phyloP scores from a whole-genome alignment of 2,888 invertebrate species.

The Kryphioiulus occultus region DNA sequence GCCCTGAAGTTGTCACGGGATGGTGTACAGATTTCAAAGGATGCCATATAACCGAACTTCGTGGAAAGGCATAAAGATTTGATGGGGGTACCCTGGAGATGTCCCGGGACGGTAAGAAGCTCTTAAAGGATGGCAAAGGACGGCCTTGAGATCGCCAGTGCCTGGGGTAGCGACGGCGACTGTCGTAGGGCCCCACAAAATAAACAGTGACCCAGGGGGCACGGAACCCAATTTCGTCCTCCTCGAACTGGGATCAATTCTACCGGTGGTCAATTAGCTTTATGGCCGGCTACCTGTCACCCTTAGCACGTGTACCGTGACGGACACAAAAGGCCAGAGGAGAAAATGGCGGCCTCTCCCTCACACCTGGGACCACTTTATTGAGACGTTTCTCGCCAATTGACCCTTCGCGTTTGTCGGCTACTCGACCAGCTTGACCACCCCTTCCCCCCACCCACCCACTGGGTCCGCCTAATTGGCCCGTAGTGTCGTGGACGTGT shows the following conservation, averaged over 20 bases:
- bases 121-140: not conserved
- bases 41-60: no score
- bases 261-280: slow-evolving; percentile 12
- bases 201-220: not conserved
- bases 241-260: not conserved
- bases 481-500: not conserved
- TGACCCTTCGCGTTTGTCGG: not conserved
- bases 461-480: not conserved
- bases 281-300: slow-evolving; percentile 20
- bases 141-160: not conserved
- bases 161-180: not conserved
- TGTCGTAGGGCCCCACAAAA: not conserved
- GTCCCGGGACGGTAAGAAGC: not conserved
- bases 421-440: not conserved
- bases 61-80: no score
- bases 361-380: slow-evolving; percentile 1
- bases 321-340: not conserved
- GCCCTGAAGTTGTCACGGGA: no score
- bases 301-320: not conserved
- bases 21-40: no score
- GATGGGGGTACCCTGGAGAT: no score
- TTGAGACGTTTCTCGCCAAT: not conserved
- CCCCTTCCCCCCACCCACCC: not conserved
- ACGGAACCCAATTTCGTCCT: not conserved
- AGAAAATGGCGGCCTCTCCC: not conserved